phyloP scores from a whole-genome alignment of 2,113 vertebrate species.

The Ciconia maguari region DNA sequence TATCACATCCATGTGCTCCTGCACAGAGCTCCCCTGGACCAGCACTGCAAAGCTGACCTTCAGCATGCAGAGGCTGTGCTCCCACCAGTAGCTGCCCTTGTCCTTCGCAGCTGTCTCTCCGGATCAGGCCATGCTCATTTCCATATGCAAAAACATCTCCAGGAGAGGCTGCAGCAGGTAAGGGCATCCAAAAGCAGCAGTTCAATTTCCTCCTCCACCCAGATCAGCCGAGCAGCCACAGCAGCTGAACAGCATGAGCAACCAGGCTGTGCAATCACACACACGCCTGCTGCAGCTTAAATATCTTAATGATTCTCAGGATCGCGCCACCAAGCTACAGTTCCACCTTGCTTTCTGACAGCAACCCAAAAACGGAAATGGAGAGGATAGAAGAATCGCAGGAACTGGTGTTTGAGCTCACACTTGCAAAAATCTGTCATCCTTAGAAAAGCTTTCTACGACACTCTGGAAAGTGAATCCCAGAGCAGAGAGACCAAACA shows the following conservation, averaged over 20 bases:
- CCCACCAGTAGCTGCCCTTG: not conserved
- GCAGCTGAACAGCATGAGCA: not conserved
- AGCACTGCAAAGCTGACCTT: not conserved
- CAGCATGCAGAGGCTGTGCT: not conserved
- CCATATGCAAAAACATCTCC: not conserved
- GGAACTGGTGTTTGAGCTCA: not conserved
- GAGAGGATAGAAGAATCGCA: not conserved
- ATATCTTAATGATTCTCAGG: not conserved
- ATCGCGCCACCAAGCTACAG: not conserved
- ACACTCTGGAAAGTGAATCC: not conserved
- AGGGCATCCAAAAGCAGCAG: not conserved
- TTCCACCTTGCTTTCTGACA: not conserved
- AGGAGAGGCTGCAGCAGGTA: not conserved
- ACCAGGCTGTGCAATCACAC: not conserved
- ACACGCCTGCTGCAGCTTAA: not conserved
- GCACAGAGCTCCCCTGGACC: not conserved
- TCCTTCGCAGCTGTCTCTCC: not conserved
- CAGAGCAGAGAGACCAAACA: not conserved
- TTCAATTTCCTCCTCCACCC: not conserved
- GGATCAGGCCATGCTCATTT: not conserved
- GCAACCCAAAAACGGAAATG: not conserved
- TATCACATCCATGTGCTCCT: not conserved
- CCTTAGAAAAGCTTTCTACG: not conserved
- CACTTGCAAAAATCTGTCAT: not conserved
- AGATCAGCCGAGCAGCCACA: not conserved